Evolutionary conservation across 2,888 invertebrate genomes (phyloP).

Genomic region (Leptarthrus brevirostris): DNA sequence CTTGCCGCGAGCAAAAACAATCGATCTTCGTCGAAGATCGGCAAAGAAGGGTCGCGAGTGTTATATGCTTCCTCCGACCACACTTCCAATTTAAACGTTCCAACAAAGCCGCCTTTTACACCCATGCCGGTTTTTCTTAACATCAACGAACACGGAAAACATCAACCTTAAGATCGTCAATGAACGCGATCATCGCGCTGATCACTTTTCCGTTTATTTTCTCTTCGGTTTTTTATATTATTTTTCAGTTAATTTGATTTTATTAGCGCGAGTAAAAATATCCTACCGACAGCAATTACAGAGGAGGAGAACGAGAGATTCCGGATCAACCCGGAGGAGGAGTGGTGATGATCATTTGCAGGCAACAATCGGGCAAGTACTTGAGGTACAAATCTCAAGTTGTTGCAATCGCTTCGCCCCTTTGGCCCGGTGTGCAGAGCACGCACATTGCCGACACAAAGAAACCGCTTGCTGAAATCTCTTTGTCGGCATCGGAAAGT

Average conservation of each 20-base stretch:
- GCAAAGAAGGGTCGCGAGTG: not conserved
- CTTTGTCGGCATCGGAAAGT: conserved; percentile 54
- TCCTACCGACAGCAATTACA: conserved; percentile 46
- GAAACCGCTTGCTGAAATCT: conserved; percentile 51
- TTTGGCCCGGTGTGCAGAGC: not conserved
- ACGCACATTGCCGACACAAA: conserved; percentile 39
- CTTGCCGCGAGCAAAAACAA: not conserved
- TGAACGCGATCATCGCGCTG: conserved; percentile 38
- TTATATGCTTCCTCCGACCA: not conserved
- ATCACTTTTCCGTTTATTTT: conserved; percentile 38
- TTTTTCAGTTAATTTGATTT: conserved; percentile 54
- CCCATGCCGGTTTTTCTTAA: not conserved
- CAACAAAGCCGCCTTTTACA: not conserved
- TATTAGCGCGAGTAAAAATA: conserved; percentile 51
- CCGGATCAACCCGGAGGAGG: conserved; percentile 42
- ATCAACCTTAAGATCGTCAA: conserved; percentile 25
- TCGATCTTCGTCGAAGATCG: conserved; percentile 1
- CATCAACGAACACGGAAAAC: not conserved
- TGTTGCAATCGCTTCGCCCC: conserved; percentile 31
- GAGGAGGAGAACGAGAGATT: conserved; percentile 18
- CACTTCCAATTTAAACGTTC: not conserved
- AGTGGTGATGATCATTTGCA: conserved; percentile 53
- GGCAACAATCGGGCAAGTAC: conserved; percentile 45
- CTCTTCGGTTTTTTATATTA: conserved; percentile 37
- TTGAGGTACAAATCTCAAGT: conserved; percentile 37